Percentiles rank a stretch among this genome's conserved stretches.
phyloP scores from a whole-genome alignment of 1,140 invertebrate species.

The Venturia canescens region DNA sequence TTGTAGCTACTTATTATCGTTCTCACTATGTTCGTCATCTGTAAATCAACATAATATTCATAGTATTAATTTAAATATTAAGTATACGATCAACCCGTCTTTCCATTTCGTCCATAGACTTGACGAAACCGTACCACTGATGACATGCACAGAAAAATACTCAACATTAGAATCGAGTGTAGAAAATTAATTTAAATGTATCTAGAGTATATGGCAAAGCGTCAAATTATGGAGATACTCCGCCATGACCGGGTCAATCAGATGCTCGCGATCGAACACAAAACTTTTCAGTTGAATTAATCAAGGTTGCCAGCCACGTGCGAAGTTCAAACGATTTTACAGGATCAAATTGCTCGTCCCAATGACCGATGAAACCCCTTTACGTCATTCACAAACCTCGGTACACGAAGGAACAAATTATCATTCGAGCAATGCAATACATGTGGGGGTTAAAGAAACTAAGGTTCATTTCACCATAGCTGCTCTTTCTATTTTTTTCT shows the following conservation, averaged over 20 bases:
- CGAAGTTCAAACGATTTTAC: not conserved
- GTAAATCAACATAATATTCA: constrained; percentile 62
- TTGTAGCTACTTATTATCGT: constrained; percentile 78
- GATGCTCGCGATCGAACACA: not conserved
- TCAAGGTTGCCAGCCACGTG: not conserved
- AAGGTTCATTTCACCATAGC: too few relatives aligned
- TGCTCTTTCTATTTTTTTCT: too few relatives aligned
- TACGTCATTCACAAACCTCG: too few relatives aligned
- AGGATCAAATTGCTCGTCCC: not conserved
- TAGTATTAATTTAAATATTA: constrained; percentile 19
- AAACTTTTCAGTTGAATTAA: constrained; percentile 12
- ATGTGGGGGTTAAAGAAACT: too few relatives aligned
- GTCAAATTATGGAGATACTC: not conserved
- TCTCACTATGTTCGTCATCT: constrained; percentile 75
- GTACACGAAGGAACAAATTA: too few relatives aligned
- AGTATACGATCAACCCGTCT: too few relatives aligned
- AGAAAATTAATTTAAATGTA: constrained; percentile 4
- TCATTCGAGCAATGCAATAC: not conserved
- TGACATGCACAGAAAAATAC: not conserved
- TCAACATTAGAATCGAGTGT: not conserved
- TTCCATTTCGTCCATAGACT: not conserved
- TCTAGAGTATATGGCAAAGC: not conserved
- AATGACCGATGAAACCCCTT: not conserved
- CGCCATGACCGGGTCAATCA: constrained; percentile 11
- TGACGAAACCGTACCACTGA: not conserved